phyloP scores from a whole-genome alignment of 2,888 invertebrate genomes.

The Lasioglossum morio region DNA sequence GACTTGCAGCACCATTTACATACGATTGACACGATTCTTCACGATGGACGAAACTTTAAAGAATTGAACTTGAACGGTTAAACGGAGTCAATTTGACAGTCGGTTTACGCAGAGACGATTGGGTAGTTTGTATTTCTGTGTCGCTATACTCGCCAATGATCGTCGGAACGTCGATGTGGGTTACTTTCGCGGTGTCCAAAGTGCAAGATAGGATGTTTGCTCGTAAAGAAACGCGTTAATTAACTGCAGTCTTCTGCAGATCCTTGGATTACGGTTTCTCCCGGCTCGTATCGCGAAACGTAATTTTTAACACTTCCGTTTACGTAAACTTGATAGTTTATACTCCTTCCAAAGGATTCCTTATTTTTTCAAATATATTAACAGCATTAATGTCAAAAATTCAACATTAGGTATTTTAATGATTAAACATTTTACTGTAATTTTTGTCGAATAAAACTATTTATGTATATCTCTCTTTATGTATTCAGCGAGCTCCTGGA shows the following conservation, averaged over 20 bases:
- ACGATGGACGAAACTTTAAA: neutral
- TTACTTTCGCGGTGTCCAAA: conserved; percentile 42
- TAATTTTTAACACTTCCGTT: conserved; percentile 29
- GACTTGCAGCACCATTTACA: neutral
- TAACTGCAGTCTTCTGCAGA: conserved; percentile 22
- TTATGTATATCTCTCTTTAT: neutral
- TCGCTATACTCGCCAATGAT: neutral
- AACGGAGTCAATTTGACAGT: neutral
- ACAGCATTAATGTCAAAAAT: neutral
- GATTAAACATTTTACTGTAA: neutral
- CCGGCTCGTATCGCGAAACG: neutral
- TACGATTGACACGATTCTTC: neutral
- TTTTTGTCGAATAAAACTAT: neutral
- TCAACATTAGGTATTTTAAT: neutral
- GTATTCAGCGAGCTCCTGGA: neutral
- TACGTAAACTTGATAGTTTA: neutral
- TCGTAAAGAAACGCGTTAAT: conserved; percentile 47
- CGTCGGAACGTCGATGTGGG: neutral
- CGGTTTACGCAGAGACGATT: neutral
- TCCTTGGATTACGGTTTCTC: conserved; percentile 31
- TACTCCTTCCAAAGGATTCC: neutral
- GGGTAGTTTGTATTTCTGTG: neutral
- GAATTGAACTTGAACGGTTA: neutral
- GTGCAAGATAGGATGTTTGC: conserved; percentile 9
- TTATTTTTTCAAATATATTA: neutral